Conservation (phyloP, 2,113 vertebrate species). For the Caretta caretta region DNA sequence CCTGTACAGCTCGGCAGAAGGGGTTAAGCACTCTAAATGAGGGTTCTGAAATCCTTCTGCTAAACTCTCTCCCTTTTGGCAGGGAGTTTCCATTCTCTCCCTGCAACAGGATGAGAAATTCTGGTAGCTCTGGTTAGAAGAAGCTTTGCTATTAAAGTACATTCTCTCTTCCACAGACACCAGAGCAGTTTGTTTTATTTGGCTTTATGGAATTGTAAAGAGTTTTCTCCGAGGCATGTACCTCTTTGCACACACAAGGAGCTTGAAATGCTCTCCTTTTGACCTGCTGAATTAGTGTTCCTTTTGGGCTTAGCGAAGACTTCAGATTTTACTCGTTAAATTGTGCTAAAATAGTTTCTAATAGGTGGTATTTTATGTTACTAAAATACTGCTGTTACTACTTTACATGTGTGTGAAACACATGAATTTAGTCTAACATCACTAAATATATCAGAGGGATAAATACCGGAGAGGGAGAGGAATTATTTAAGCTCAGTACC, state of each 20-base stretch:
- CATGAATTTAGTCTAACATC: not conserved
- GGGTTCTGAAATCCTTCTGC: not conserved
- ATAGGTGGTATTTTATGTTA: not conserved
- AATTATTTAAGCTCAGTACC: no score
- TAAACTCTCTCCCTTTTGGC: not conserved
- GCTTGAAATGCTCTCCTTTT: not conserved
- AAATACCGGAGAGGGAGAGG: no score
- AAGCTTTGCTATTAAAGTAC: not conserved
- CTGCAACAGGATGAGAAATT: not conserved
- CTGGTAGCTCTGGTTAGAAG: not conserved
- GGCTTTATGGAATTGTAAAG: conserved; percentile 14
- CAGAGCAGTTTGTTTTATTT: not conserved
- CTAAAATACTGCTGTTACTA: not conserved
- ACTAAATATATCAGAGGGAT: no score
- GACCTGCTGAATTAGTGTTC: not conserved
- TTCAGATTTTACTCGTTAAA: not conserved
- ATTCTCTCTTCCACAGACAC: not conserved
- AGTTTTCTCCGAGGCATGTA: not conserved
- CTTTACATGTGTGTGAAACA: not conserved
- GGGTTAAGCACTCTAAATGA: not conserved
- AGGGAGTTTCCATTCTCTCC: rapidly evolving
- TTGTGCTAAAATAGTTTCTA: conserved; percentile 1
- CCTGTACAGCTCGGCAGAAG: not conserved
- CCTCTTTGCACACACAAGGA: not conserved
- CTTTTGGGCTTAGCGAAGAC: not conserved